phyloP scores from a whole-genome alignment of 1,140 invertebrate genomes.

The Drosophila orosa region DNA sequence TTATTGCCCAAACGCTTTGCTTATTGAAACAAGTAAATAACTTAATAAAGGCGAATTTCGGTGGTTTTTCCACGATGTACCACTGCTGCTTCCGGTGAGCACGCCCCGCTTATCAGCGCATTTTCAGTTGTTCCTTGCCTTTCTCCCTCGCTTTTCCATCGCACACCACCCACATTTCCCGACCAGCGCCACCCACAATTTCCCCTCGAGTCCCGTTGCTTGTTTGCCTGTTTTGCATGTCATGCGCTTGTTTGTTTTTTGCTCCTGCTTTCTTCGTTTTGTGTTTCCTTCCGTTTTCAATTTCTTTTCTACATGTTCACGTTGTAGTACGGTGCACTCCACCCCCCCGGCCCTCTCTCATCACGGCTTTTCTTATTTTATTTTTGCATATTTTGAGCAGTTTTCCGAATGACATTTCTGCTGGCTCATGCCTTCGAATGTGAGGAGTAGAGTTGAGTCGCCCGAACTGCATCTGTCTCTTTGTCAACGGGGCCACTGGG shows the following conservation, averaged over 20 bases:
- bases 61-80: conserved; percentile 5
- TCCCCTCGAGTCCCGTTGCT: conserved; percentile 28
- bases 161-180: not conserved
- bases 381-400: conserved; percentile 61
- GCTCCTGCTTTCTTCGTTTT: conserved; percentile 50
- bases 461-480: conserved; percentile 33
- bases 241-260: conserved; percentile 80
- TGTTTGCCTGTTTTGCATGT: conserved; percentile 76
- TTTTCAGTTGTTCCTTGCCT: conserved; percentile 60
- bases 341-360: not conserved
- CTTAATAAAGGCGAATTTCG: not conserved
- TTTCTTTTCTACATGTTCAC: conserved; percentile 63
- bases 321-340: conserved; percentile 23
- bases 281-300: conserved; percentile 78
- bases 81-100: conserved; percentile 62
- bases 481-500: not conserved
- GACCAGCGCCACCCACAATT: conserved; percentile 9
- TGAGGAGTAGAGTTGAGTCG: conserved; percentile 8
- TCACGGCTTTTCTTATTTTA: conserved; percentile 38
- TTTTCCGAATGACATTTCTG: conserved; percentile 66
- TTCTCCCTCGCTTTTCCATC: not conserved
- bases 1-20: too few relatives aligned
- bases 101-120: conserved; percentile 77
- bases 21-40: not conserved
- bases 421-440: conserved; percentile 39